Evolutionary conservation across 2,888 invertebrate species (phyloP), one percentile per base, ranked within the genome.

Genomic region (Bedellia somnulentella): DNA sequence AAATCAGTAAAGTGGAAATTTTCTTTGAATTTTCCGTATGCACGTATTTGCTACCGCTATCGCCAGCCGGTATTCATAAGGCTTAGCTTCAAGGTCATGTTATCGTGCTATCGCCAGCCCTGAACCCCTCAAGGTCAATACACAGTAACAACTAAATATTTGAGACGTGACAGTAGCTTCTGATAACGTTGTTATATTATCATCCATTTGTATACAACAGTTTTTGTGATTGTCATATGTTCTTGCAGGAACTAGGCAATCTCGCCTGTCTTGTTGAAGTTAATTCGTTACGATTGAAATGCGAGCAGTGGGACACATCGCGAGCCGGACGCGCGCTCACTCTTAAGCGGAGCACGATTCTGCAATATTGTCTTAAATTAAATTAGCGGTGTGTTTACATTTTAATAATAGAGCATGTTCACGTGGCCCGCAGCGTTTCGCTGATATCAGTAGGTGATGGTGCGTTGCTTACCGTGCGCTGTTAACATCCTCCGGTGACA

Each of bases 341-440:
- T 59, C 52, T 57, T 59, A 52, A 53, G 47, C 45, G 53, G 51
- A 13, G 13, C 27, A 14, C 46, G 49, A 49, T 49, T 52, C 47
- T 45, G 55, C 49, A 48, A 52, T 60, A 60, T 52, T 47, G 46
- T 55, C 46, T 57, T 52, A 58, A 63, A 63, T 66, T 54, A 48
- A 64, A 70, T 73, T 67, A 66, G 63, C 57, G 52, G 57, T 49
- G 44, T 75, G 75, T 75, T 73, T 75, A 73, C 71, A 63, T 70
- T 63, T 67, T 63, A 68, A 66, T 64, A 66, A 67, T 68, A 67
- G 67, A 66, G 66, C 57, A 53, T 49, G 55, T 67, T 75, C 75
- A 73, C 73, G 71, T 75, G 73, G 71, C 60, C 41, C 45, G 42
- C 44, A 47, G 56, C 63, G 64, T 62, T 27, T 60, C 46, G 57